Conservation (phyloP, 2,113 vertebrate genomes). For the Limanda limanda region DNA sequence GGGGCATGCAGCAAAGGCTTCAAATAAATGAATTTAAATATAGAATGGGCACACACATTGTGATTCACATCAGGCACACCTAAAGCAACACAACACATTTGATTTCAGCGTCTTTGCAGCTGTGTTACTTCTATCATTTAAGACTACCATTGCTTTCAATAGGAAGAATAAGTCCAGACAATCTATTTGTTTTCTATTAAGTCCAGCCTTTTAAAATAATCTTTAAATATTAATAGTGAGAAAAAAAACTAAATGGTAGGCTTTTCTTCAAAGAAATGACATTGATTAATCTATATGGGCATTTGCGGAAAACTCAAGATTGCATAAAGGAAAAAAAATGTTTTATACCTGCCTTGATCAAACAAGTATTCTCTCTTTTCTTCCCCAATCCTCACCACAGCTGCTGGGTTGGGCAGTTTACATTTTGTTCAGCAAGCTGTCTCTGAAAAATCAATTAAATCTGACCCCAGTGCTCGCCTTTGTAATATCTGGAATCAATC, state of each 20-base stretch:
- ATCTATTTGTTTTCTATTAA: background rate
- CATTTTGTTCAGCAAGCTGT: slow-evolving; percentile 59
- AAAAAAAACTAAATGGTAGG: no score
- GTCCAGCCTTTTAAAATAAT: background rate
- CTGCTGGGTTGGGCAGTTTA: slow-evolving; percentile 14
- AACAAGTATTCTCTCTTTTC: slow-evolving; percentile 9
- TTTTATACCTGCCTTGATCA: slow-evolving; percentile 18
- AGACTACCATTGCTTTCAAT: background rate
- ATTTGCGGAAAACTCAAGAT: slow-evolving; percentile 18
- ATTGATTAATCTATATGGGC: background rate
- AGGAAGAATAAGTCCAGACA: background rate
- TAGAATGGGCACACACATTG: slow-evolving; percentile 71
- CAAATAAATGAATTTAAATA: slow-evolving; percentile 81
- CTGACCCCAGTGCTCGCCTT: slow-evolving; percentile 55
- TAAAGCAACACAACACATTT: slow-evolving; percentile 51
- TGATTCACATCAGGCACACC: slow-evolving; percentile 69
- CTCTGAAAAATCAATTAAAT: slow-evolving; percentile 71
- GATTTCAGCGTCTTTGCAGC: slow-evolving; percentile 43
- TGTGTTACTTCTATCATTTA: slow-evolving; percentile 38
- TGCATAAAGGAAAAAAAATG: background rate
- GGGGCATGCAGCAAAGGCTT: slow-evolving; percentile 72
- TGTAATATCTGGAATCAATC: slow-evolving; percentile 76
- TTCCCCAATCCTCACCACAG: slow-evolving; percentile 2
- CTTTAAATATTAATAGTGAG: no score
- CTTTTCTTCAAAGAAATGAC: background rate